Base-by-base conservation (phyloP, 2,797 vertebrate species). In the Hemibagrus guttatus region DNA sequence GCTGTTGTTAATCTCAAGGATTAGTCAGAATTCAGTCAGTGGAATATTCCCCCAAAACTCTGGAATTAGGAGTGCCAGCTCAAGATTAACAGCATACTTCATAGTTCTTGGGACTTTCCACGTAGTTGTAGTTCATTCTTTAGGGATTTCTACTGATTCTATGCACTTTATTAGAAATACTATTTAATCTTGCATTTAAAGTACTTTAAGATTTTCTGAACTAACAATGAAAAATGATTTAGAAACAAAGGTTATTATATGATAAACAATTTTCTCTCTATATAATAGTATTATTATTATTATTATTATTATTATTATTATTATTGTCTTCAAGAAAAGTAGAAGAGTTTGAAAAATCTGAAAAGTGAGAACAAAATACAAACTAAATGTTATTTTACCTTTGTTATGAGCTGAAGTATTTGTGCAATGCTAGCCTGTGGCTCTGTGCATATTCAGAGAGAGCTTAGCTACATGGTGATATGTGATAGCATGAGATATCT, bases 1-100 rank as follows among this genome's bases (percentile, higher is more conserved):
- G 42, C 80, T 81, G 39, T 26, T 80, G 58, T 81, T 81, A 64
- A 81, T 81, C 59, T 7, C 3, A 81, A 81, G 8, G 39, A n/a
- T 64, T 49, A 49, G 59, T 81, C 59, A 28, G 39, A 81, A 52
- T 0, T 81, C 35, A 63, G 23, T 7, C 39, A 21, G 26, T 49
- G 39, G 42, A 81, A 64, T 81, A 66, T 49, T 81, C 8, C 42
- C 26, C 4, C 13, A 49, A 49, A 81, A 46, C 26, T 81, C 14
- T 81, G 26, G 28, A 49, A 28, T 49, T 64, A 28, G 39, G 39
- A 80, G 13, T 26, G 56, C 12, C 31, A 61, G 2, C 17, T 39
- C 2, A 2, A 61, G 56, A 64, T 46, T 42, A 80, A 59, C 39
- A 26, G 56, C 78, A 63, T 42, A 16, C 23, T 80, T 81, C 21